phyloP scores from a whole-genome alignment of 30 jellyfish, hydroid and myxozoan species.

The Phacellophora camtschatica region DNA sequence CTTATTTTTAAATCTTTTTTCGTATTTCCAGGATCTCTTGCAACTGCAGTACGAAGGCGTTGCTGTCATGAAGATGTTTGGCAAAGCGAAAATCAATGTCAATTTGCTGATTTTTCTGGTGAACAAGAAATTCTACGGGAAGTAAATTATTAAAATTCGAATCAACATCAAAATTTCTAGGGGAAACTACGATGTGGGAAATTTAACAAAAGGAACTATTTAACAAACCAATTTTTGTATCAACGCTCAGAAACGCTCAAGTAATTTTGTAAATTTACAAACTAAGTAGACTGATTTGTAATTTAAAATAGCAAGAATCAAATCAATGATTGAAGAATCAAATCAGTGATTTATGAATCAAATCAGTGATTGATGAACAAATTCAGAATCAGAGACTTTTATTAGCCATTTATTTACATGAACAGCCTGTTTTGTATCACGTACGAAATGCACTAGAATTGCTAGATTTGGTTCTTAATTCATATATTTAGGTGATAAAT shows the following conservation, averaged over 20 bases:
- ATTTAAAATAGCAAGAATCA: not conserved
- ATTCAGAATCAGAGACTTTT: not conserved
- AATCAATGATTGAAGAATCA: not conserved
- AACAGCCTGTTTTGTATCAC: constrained; percentile 7
- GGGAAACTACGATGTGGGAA: not conserved
- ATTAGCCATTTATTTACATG: not conserved
- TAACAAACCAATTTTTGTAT: constrained; percentile 26
- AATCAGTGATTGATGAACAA: not conserved
- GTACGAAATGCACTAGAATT: not conserved
- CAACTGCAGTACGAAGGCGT: constrained; percentile 97
- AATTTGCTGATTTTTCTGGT: constrained; percentile 77
- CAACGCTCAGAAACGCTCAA: constrained; percentile 13
- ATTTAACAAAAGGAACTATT: not conserved
- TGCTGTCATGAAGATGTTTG: constrained; percentile 98
- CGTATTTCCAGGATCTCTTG: constrained; percentile 73
- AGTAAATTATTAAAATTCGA: constrained; percentile 21
- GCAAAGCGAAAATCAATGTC: constrained; percentile 92
- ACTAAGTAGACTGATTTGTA: constrained; percentile 2
- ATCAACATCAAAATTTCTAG: not conserved
- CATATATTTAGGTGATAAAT: not conserved
- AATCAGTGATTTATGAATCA: not conserved
- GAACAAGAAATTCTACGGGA: constrained; percentile 96
- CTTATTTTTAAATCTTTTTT: too few relatives aligned
- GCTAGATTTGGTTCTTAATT: constrained; percentile 30
- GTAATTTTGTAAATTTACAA: constrained; percentile 41